Evolutionary conservation across 2,888 invertebrate species (phyloP).

Genomic region (Blastobasis lacticolella): DNA sequence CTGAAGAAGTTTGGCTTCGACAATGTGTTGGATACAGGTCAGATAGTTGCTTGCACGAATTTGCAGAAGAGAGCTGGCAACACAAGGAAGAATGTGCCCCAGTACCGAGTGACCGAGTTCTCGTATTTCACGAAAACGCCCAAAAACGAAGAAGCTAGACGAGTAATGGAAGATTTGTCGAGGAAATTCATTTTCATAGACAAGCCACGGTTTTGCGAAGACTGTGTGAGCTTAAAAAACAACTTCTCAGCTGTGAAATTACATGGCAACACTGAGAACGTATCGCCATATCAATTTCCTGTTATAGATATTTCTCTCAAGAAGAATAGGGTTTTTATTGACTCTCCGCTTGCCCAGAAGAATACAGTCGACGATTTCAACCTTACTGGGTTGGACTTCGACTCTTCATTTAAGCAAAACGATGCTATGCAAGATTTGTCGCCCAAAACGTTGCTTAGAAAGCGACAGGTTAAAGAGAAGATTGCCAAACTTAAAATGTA

Average conservation of each 20-base stretch:
- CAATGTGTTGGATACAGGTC: conserved; percentile 73
- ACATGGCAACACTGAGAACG: conserved; percentile 33
- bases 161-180: conserved; percentile 58
- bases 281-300: conserved; percentile 50
- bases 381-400: conserved; percentile 58
- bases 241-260: conserved; percentile 27
- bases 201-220: conserved; percentile 35
- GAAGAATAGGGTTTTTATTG: conserved; percentile 43
- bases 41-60: conserved; percentile 76
- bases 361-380: conserved; percentile 25
- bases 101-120: conserved; percentile 76
- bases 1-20: conserved; percentile 61
- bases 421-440: conserved; percentile 37
- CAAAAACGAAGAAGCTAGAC: conserved; percentile 60
- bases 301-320: conserved; percentile 37
- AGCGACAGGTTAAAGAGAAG: conserved; percentile 46
- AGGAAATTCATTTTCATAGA: conserved; percentile 29
- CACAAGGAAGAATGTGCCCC: conserved; percentile 65
- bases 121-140: conserved; percentile 77
- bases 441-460: conserved; percentile 37
- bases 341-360: conserved; percentile 36
- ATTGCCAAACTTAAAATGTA: conserved; percentile 69
- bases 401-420: conserved; percentile 52
- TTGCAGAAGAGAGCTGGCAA: conserved; percentile 75
- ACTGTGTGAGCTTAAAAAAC: conserved; percentile 44